Conservation (phyloP, 2,113 vertebrate genomes). For the Gallinago paraguaiae region DNA sequence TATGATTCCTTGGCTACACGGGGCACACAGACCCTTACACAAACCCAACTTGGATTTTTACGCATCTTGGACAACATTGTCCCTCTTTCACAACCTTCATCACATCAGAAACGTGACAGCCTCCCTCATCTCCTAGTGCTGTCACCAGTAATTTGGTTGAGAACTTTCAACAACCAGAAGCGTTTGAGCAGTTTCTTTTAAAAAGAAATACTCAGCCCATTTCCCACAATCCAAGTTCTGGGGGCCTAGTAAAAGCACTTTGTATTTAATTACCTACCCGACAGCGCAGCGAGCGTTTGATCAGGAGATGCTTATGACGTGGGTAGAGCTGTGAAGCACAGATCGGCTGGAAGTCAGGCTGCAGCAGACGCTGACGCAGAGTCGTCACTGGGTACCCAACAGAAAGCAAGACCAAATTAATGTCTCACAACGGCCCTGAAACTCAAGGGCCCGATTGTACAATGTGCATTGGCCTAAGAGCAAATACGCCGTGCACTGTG, state of each 20-base stretch:
- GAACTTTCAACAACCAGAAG: not conserved
- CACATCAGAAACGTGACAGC: not conserved
- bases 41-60: not conserved
- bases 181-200: not conserved
- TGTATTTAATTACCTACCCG: conserved; percentile 75
- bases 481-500: rapidly evolving
- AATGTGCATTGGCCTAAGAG: not conserved
- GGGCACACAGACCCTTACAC: not conserved
- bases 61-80: not conserved
- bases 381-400: conserved; percentile 84
- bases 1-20: not conserved
- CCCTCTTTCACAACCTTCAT: not conserved
- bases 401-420: not conserved
- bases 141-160: not conserved
- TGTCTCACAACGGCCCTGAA: not conserved
- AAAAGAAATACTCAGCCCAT: not conserved
- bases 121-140: not conserved
- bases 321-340: conserved; percentile 95
- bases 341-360: conserved; percentile 94
- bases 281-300: conserved; percentile 96
- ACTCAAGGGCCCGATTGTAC: not conserved
- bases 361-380: conserved; percentile 93
- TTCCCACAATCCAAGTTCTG: not conserved
- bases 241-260: not conserved
- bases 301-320: conserved; percentile 96